Evolutionary conservation across 2,113 vertebrate species (phyloP).

Genomic region (Mesoclemmys tuberculata): DNA sequence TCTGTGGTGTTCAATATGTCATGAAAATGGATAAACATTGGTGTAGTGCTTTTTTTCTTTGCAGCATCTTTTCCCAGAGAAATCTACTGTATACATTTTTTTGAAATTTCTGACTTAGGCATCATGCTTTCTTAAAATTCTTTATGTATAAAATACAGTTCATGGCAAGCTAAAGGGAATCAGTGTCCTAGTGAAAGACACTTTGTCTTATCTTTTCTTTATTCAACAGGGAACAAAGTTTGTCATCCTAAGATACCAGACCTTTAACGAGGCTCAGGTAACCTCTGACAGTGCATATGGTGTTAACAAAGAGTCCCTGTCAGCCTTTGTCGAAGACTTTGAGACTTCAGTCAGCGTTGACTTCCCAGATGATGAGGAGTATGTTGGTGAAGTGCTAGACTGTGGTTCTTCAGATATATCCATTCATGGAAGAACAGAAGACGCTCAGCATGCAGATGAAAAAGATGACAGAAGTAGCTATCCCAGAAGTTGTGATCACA

Average conservation of each 20-base stretch:
- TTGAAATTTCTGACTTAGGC: not conserved
- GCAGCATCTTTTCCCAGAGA: slow-evolving; percentile 15
- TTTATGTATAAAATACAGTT: slow-evolving; percentile 16
- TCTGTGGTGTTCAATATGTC: not conserved
- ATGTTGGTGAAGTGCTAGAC: slow-evolving; percentile 65
- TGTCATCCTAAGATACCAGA: slow-evolving; percentile 24
- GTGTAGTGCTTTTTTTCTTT: slow-evolving; percentile 28
- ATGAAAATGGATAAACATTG: slow-evolving; percentile 21
- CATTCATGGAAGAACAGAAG: slow-evolving; percentile 53
- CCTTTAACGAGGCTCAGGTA: slow-evolving; percentile 47
- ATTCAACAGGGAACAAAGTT: slow-evolving; percentile 54
- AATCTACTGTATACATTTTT: not conserved
- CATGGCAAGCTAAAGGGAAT: slow-evolving; percentile 1
- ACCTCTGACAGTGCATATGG: not conserved
- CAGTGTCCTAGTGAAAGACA: slow-evolving; percentile 16
- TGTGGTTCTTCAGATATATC: slow-evolving; percentile 62
- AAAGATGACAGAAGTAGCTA: slow-evolving; percentile 67
- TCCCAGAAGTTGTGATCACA: slow-evolving; percentile 78
- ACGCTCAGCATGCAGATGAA: slow-evolving; percentile 73
- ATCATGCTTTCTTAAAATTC: not conserved
- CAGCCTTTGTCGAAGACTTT: slow-evolving; percentile 33
- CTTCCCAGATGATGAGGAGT: not conserved
- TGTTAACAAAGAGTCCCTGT: slow-evolving; percentile 28
- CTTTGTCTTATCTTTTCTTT: slow-evolving; percentile 51
- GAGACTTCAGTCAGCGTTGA: slow-evolving; percentile 12